A percentile compares a stretch with the other conserved stretches of the same genome.
Evolutionary conservation across 2,113 vertebrate species (phyloP).

Genomic region (Corvus cornix): DNA sequence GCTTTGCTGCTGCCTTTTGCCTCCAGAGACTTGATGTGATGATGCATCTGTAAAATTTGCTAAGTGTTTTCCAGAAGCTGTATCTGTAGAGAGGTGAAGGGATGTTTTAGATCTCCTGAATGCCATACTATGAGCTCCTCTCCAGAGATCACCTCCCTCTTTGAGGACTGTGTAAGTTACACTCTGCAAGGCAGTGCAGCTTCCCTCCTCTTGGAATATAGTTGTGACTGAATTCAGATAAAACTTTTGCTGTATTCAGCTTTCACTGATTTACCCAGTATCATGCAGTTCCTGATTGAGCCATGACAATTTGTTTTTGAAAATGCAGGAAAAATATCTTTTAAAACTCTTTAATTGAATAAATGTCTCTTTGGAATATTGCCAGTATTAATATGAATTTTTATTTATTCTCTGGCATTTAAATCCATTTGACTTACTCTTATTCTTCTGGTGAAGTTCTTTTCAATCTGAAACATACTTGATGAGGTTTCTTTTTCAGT

Average conservation of each 20-base stretch:
- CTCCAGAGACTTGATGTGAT: background rate
- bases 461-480: background rate
- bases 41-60: background rate
- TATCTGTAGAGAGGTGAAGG: background rate
- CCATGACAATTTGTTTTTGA: background rate
- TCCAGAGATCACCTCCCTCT: background rate
- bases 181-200: background rate
- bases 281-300: background rate
- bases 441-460: background rate
- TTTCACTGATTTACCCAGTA: background rate
- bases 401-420: background rate
- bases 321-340: background rate
- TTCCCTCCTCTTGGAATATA: background rate
- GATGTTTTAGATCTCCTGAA: background rate
- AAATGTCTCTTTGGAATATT: fast-evolving
- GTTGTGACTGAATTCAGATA: background rate
- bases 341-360: background rate
- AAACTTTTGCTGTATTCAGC: background rate
- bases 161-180: background rate
- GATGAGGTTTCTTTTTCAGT: background rate
- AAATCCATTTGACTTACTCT: background rate
- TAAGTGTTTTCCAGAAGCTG: background rate
- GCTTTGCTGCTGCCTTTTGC: background rate
- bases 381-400: background rate
- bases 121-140: background rate